These are phyloP conservation scores for Polydesmus complanatus DNA, from an alignment of 2,888 invertebrate genomes.

Conservation along the genomic window DNA sequence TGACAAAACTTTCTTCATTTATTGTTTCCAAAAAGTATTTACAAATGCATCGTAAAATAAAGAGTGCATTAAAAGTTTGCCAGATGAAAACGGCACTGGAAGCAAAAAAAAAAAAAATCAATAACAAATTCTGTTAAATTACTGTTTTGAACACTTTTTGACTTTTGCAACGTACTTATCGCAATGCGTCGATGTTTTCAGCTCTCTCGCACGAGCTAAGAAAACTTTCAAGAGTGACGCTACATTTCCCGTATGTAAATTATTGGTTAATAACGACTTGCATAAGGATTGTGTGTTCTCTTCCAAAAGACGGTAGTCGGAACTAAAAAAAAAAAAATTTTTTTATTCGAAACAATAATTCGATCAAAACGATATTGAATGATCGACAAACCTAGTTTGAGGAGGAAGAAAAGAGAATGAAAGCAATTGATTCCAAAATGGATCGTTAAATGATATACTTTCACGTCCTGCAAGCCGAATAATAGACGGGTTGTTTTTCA, in stretches of 20 bases:
- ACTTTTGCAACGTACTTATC: slow-evolving; percentile 78
- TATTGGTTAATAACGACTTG: slow-evolving; percentile 66
- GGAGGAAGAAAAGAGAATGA: slow-evolving; percentile 81
- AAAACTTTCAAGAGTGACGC: slow-evolving; percentile 76
- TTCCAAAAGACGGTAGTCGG: slow-evolving; percentile 67
- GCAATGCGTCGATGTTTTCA: slow-evolving; percentile 69
- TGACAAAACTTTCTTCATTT: slow-evolving; percentile 70
- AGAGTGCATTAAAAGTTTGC: slow-evolving; percentile 88
- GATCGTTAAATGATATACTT: slow-evolving; percentile 66
- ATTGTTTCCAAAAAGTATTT: slow-evolving; percentile 85
- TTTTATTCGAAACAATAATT: neutral
- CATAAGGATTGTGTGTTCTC: slow-evolving; percentile 59
- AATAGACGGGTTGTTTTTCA: slow-evolving; percentile 63
- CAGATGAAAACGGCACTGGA: slow-evolving; percentile 55
- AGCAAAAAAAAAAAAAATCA: too few relatives aligned
- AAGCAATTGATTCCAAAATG: slow-evolving; percentile 86
- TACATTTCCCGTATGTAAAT: slow-evolving; percentile 76
- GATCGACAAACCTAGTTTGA: slow-evolving; percentile 47
- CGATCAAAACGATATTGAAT: slow-evolving; percentile 9
- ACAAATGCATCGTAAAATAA: slow-evolving; percentile 60
- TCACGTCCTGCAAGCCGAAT: slow-evolving; percentile 63
- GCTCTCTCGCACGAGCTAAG: slow-evolving; percentile 61
- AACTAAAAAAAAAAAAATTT: slow-evolving; percentile 37
- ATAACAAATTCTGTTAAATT: slow-evolving; percentile 17
- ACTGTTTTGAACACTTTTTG: too few relatives aligned